Conservation (phyloP, 2,113 vertebrate species). For the Vimba vimba region DNA sequence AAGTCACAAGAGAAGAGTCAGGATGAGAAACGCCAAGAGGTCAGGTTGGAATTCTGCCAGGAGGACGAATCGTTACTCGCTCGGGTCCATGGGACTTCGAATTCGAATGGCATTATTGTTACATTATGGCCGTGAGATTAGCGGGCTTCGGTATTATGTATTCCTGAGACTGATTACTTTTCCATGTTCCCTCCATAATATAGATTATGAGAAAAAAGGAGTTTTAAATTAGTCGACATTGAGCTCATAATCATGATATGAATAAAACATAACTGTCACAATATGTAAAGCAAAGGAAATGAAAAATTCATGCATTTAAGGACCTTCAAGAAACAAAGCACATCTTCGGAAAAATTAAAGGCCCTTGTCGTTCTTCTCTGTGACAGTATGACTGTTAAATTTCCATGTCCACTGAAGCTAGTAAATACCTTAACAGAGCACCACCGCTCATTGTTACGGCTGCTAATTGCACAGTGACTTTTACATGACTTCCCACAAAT, state of each 20-base stretch:
- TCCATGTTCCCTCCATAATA: neutral
- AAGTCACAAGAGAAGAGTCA: constrained; percentile 24
- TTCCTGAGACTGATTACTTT: constrained; percentile 18
- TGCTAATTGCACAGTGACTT: constrained; percentile 73
- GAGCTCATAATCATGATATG: constrained; percentile 30
- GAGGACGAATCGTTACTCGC: neutral
- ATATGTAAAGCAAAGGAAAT: constrained; percentile 36
- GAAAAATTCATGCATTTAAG: constrained; percentile 24
- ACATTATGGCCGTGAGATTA: constrained; percentile 14
- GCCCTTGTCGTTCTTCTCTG: neutral
- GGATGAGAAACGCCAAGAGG: constrained; percentile 36
- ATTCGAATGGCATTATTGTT: constrained; percentile 5
- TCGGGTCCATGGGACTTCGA: neutral
- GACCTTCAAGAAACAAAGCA: constrained; percentile 8
- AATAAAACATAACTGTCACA: constrained; percentile 37
- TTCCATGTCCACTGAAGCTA: constrained; percentile 44
- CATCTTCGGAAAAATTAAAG: neutral
- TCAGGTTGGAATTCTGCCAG: neutral
- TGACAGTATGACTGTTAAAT: constrained; percentile 23
- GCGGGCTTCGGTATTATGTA: neutral
- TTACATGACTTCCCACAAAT: constrained; percentile 77
- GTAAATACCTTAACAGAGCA: constrained; percentile 39
- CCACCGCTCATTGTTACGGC: constrained; percentile 65
- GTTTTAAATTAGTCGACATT: constrained; percentile 36
- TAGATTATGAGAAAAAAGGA: constrained; percentile 6